A percentile compares a stretch with the other conserved stretches of the same genome.
Conservation (phyloP, 2,797 vertebrate genomes). For the Delichon dasypus region DNA sequence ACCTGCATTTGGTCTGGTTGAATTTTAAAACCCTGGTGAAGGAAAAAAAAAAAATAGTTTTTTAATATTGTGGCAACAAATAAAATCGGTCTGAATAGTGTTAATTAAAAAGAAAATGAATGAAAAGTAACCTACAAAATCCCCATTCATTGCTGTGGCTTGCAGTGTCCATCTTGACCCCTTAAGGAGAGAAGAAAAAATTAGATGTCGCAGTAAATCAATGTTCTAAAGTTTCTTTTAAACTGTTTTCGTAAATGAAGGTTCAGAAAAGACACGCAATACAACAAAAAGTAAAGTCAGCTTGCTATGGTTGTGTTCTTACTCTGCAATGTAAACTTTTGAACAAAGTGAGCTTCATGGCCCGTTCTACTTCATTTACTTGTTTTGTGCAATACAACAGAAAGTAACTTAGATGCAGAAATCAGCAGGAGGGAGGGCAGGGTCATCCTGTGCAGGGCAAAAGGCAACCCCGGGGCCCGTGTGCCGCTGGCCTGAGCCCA, state of each 20-base stretch:
- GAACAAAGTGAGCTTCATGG: not conserved
- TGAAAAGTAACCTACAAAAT: conserved; percentile 84
- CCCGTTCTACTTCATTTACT: not conserved
- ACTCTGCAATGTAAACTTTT: not conserved
- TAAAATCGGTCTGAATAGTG: not conserved
- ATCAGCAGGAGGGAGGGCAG: not conserved
- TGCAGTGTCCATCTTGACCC: conserved; percentile 97
- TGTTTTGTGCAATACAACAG: not conserved
- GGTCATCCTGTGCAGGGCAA: not conserved
- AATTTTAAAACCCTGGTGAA: conserved; percentile 84
- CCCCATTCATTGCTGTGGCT: conserved; percentile 89
- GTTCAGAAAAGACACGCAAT: not conserved
- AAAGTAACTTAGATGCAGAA: not conserved
- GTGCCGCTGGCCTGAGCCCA: rapidly evolving
- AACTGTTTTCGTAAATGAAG: not conserved
- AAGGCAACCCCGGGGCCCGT: rapidly evolving
- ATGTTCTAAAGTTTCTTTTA: not conserved
- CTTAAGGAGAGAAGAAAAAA: conserved; percentile 70
- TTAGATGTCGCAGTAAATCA: not conserved
- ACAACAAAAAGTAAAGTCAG: not conserved
- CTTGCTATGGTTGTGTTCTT: not conserved
- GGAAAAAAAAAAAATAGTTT: not conserved
- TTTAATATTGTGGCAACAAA: not conserved
- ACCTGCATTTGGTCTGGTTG: conserved; percentile 99
- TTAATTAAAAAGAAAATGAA: not conserved